phyloP scores from a whole-genome alignment of 2,888 invertebrate species.

The Hymenopus coronatus region DNA sequence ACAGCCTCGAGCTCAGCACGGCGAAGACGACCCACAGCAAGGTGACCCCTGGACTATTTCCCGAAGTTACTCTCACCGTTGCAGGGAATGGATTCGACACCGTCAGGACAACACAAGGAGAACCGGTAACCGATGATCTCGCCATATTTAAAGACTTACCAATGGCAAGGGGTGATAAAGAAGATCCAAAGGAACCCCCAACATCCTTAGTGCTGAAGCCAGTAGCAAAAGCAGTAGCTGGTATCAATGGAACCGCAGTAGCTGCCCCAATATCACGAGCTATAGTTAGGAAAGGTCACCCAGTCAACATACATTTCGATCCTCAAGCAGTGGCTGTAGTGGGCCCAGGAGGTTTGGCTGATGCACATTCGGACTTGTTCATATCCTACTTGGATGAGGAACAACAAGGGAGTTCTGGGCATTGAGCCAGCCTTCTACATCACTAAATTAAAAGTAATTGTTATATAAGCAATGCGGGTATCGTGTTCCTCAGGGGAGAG shows the following conservation, averaged over 20 bases:
- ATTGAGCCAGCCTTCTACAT: not conserved
- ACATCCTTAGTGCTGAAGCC: conserved; percentile 60
- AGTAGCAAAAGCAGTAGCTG: conserved; percentile 63
- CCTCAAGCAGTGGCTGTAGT: conserved; percentile 70
- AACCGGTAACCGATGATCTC: not conserved
- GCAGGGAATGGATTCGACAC: not conserved
- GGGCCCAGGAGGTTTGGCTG: conserved; percentile 73
- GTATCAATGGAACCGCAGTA: conserved; percentile 64
- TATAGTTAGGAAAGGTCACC: conserved; percentile 57
- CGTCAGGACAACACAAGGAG: not conserved
- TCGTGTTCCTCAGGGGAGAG: not conserved
- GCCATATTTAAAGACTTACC: not conserved
- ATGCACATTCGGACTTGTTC: conserved; percentile 70
- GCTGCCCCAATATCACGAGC: conserved; percentile 68
- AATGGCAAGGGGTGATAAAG: not conserved
- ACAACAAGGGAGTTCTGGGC: not conserved
- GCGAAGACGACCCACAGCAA: not conserved
- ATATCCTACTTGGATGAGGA: conserved; percentile 34
- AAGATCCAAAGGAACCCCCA: not conserved
- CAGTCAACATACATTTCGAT: conserved; percentile 62
- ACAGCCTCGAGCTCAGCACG: not conserved
- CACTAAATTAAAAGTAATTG: no score
- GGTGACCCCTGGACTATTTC: not conserved
- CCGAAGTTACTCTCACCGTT: not conserved
- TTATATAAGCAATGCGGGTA: no score